Evolutionary conservation across 2,888 invertebrate genomes (phyloP).

Genomic region (Macaria notata): DNA sequence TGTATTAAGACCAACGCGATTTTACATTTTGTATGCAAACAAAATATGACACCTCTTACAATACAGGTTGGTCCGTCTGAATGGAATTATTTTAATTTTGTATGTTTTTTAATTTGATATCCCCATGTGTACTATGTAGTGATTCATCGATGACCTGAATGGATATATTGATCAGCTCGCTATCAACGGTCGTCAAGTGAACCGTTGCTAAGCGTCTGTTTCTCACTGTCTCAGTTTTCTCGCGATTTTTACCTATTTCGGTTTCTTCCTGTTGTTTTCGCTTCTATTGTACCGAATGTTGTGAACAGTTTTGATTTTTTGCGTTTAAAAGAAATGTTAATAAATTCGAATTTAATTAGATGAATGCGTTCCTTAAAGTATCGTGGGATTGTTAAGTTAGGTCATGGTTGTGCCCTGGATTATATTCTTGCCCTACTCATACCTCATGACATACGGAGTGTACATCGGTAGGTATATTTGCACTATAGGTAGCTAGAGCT

Average conservation of each 20-base stretch:
- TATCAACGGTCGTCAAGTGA: constrained; percentile 49
- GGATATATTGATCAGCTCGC: constrained; percentile 43
- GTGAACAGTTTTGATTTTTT: too few species aligned
- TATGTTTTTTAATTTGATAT: too few species aligned
- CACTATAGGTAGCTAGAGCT: background rate
- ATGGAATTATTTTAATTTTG: too few species aligned
- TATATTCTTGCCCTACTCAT: constrained; percentile 6
- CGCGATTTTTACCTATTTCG: constrained; percentile 15
- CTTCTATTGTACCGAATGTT: background rate
- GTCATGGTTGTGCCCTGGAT: constrained; percentile 24
- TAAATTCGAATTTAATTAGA: too few species aligned
- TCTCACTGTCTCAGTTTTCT: constrained; percentile 23
- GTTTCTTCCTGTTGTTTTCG: constrained; percentile 10
- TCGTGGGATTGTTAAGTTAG: constrained; percentile 28
- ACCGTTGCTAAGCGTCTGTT: constrained; percentile 51
- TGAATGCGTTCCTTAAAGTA: background rate
- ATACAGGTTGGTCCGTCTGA: too few species aligned
- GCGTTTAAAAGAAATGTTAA: too few species aligned
- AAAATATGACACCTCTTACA: too few species aligned
- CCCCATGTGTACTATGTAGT: background rate
- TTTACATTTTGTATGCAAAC: too few species aligned
- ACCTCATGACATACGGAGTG: background rate
- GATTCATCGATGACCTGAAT: constrained; percentile 26
- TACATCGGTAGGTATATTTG: constrained; percentile 19
- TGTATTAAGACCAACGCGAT: too few species aligned